phyloP scores from a whole-genome alignment of 2,797 vertebrate species.

The Anguilla marmorata region DNA sequence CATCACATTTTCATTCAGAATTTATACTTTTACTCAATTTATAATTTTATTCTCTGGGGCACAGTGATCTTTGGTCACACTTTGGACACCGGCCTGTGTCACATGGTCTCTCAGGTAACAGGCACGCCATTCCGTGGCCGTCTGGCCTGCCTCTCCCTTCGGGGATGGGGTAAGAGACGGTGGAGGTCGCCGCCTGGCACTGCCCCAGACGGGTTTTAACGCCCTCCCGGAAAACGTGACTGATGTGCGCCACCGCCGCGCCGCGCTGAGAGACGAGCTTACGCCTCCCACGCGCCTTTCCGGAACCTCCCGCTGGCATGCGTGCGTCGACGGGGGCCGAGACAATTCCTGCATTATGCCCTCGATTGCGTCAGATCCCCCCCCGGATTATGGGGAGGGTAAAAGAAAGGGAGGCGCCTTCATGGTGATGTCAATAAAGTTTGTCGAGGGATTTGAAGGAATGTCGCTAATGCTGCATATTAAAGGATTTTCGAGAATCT shows the following conservation, averaged over 20 bases:
- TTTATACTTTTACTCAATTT: too few relatives aligned
- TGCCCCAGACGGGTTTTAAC: not conserved
- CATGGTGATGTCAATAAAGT: not conserved
- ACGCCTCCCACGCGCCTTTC: not conserved
- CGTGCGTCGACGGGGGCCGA: not conserved
- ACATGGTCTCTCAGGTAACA: constrained; percentile 11
- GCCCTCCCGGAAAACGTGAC: constrained; percentile 10
- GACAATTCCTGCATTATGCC: not conserved
- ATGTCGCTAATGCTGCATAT: constrained; percentile 29
- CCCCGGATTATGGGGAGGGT: not conserved
- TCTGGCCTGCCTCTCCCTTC: not conserved
- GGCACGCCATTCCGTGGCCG: not conserved
- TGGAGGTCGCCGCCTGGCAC: not conserved
- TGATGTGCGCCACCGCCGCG: not conserved
- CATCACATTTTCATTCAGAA: not conserved
- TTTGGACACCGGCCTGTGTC: not conserved
- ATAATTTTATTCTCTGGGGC: not conserved
- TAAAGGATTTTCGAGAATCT: constrained; percentile 35
- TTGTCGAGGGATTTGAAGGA: constrained; percentile 9
- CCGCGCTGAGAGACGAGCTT: not conserved
- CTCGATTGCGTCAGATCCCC: not conserved
- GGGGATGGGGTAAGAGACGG: not conserved
- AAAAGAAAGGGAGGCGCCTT: not conserved
- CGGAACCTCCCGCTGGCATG: not conserved
- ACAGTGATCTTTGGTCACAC: not conserved